Evolutionary conservation across 2,797 vertebrate species (phyloP), one percentile per base, ranked within the genome.

Genomic region (Acrossocheilus fasciatus): DNA sequence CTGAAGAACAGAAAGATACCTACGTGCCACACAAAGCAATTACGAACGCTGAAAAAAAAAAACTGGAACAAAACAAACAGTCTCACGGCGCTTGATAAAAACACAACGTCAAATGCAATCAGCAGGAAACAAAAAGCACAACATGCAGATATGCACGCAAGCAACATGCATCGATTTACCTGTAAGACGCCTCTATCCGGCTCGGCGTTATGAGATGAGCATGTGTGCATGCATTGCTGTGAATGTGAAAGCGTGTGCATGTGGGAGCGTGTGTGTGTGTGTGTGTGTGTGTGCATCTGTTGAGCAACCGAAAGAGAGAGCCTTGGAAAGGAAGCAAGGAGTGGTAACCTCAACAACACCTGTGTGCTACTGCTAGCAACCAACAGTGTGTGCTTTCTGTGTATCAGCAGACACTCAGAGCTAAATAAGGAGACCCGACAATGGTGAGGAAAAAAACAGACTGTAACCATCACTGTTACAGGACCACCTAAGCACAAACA

Each of bases 331-430:
- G 89, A 87, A 90, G 89, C 82, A 82, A 84, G 86, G 83, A 89
- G 90, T 78, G 78, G 88, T 89, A 91, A 91, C 91, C 89, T 89
- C 83, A 90, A 54, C 70, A 87, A 91, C 92, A 92, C 90, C 89
- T 92, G 92, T 88, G 80, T 88, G 90, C 76, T 66, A 85, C 88
- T 90, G 86, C 86, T 86, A 83, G 84, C 84, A 82, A 86, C 84
- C 87, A 85, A 82, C 80, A 73, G 76, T 83, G 86, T 54, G 85
- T 68, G 64, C 47, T 85, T 50, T 81, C 83, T 26, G 76, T 47
- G 82, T 87, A 87, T 87, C 90, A 89, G 54, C 87, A 62, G 83
- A 87, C 34, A 66, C 88, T 73, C 59, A 0, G 26, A 59, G 82
- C 81, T 86, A 83, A 87, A 74, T 45, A 69, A 47, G 80, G 77